Percentiles rank a stretch among this genome's conserved stretches.
Evolutionary conservation across 2,888 invertebrate genomes (phyloP).

Genomic region (Lasioglossum vierecki): DNA sequence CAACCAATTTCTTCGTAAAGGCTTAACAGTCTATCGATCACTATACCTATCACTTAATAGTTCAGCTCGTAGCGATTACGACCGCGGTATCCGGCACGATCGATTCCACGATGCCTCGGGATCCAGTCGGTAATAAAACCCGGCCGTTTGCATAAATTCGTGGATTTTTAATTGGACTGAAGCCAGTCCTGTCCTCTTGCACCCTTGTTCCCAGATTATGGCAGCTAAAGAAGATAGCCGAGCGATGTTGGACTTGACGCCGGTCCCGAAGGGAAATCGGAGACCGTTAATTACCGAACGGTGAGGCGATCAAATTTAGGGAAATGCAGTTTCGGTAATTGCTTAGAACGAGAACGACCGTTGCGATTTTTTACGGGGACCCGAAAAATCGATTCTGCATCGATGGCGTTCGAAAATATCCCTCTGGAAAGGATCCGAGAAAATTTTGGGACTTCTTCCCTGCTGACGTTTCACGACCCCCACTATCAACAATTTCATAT

Average conservation of each 20-base stretch:
- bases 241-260: conserved; percentile 43
- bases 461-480: too few species aligned
- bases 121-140: conserved; percentile 54
- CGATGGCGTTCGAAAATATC: too few species aligned
- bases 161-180: conserved; percentile 72
- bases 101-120: conserved; percentile 57
- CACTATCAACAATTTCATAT: too few species aligned
- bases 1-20: too few species aligned
- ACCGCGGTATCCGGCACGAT: conserved; percentile 52
- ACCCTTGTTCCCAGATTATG: conserved; percentile 42
- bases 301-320: conserved; percentile 46
- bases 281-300: conserved; percentile 64
- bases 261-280: conserved; percentile 34
- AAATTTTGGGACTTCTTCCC: too few species aligned
- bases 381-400: too few species aligned
- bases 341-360: not conserved
- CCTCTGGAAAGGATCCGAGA: too few species aligned
- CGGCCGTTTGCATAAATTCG: conserved; percentile 72
- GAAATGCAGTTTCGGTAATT: conserved; percentile 38
- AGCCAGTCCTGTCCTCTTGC: conserved; percentile 2
- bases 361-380: not conserved
- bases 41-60: not conserved
- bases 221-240: conserved; percentile 66
- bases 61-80: not conserved
- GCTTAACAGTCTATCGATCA: too few species aligned